Evolutionary conservation across 2,113 vertebrate species (phyloP), one percentile per base, ranked within the genome.

Genomic region (Nipponia nippon): DNA sequence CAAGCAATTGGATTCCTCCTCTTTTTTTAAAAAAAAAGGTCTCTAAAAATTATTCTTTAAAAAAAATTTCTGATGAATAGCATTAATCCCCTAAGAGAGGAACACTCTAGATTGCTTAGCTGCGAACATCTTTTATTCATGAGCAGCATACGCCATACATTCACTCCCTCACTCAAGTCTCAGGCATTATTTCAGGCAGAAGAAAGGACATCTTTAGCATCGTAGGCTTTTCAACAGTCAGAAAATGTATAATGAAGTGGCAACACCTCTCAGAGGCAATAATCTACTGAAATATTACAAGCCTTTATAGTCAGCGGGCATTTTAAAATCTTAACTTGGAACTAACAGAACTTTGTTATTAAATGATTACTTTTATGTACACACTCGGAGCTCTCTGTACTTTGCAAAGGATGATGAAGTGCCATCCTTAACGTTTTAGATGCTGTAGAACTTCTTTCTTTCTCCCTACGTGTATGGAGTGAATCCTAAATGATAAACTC

Each of bases 121-220:
- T 91, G 67, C 70, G 69, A 50, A 47, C 86, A 98, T 98, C 89
- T 98, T 97, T 98, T 98, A 98, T 98, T 98, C 97, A 98, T 98
- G 97, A 98, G 95, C 89, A 80, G 65, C 53, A 56, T 52, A 78
- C 2, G 0, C 95, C 70, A 71, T 93, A 78, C 58, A 56, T 95
- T 96, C 72, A 26, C 69, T 49, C 49, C 40, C 72, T 91, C 90
- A 55, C 62, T 93, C 70, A 16, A 88, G 71, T 94, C 81, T 95
- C 79, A n/a, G 76, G 92, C 95, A 88, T 98, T 97, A 94, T 96
- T 98, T 98, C 85, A 96, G 97, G 95, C 91, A 91, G 82, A 96
- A 94, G 91, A 97, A 97, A 96, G 92, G 78, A 71, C 84, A 91
- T 96, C 94, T 94, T 95, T 58, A 95, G 71, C 72, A 87, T 96